A percentile compares a stretch with the other conserved stretches of the same genome.
Evolutionary conservation across 1,140 invertebrate species (phyloP).

Genomic region (Coptotermes formosanus): DNA sequence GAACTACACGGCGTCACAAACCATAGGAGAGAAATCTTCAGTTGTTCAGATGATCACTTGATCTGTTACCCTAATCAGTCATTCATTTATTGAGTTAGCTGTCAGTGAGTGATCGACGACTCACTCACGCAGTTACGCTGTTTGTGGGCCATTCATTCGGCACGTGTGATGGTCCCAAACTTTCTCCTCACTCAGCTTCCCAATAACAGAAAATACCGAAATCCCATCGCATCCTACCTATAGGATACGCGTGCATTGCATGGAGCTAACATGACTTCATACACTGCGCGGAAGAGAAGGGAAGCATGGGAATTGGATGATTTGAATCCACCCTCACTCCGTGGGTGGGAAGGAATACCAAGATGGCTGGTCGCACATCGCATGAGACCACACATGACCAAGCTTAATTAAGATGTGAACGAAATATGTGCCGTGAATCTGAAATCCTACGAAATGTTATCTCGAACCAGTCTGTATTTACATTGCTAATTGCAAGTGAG

Average conservation of each 20-base stretch:
- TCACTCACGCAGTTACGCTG: too few species aligned
- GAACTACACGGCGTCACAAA: too few species aligned
- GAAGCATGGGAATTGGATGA: conserved; percentile 7
- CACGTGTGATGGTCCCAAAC: not conserved
- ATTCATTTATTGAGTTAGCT: too few species aligned
- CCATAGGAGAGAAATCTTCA: too few species aligned
- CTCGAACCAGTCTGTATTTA: not conserved
- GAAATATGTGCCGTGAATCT: not conserved
- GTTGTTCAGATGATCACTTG: too few species aligned
- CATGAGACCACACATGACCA: not conserved
- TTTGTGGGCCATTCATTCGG: not conserved
- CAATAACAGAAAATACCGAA: not conserved
- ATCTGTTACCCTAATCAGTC: too few species aligned
- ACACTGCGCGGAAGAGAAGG: not conserved
- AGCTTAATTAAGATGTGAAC: not conserved
- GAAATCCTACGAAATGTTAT: not conserved
- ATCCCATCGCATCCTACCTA: not conserved
- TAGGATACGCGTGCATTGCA: not conserved
- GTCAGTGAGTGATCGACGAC: too few species aligned
- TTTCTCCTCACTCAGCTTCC: not conserved
- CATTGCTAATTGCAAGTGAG: not conserved
- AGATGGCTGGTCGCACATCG: not conserved
- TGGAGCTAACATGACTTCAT: not conserved
- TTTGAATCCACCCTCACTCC: conserved; percentile 5
- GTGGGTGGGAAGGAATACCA: not conserved